phyloP scores from a whole-genome alignment of 2,888 invertebrate species.

The Cosmorhoe ocellata region DNA sequence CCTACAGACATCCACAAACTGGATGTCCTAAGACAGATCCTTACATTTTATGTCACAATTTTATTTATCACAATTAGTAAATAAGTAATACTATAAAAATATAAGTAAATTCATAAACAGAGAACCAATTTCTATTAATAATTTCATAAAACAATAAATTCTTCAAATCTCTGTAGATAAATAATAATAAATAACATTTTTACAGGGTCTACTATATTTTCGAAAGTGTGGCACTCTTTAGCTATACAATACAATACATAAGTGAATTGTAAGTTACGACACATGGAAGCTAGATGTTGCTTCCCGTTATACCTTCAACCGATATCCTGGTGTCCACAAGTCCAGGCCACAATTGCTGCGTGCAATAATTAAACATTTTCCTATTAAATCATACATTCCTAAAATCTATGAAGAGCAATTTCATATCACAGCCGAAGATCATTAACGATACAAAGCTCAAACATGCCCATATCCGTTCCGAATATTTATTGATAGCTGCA shows the following conservation, averaged over 20 bases:
- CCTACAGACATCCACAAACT: conserved; percentile 10
- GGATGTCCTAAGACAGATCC: conserved; percentile 25
- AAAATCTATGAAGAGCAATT: conserved; percentile 63
- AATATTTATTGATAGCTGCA: conserved; percentile 79
- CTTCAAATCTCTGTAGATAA: conserved; percentile 22
- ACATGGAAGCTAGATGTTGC: conserved; percentile 72
- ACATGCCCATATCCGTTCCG: conserved; percentile 81
- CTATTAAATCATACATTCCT: conserved; percentile 56
- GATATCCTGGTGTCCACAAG: conserved; percentile 84
- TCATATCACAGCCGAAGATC: conserved; percentile 76
- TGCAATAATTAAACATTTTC: conserved; percentile 71
- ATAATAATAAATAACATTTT: conserved; percentile 26
- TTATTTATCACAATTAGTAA: conserved; percentile 41
- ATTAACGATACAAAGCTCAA: conserved; percentile 72
- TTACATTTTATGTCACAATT: conserved; percentile 42
- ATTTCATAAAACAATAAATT: conserved; percentile 33
- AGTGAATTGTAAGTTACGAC: conserved; percentile 16
- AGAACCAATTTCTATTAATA: conserved; percentile 25
- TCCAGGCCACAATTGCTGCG: conserved; percentile 82
- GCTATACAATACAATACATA: conserved; percentile 10
- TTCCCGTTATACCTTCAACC: conserved; percentile 84
- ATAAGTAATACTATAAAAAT: conserved; percentile 31
- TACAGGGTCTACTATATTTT: neutral
- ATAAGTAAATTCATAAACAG: conserved; percentile 30
- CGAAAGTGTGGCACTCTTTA: conserved; percentile 35